Conservation (phyloP, 2,113 vertebrate species). For the Planiliza haematocheilus region DNA sequence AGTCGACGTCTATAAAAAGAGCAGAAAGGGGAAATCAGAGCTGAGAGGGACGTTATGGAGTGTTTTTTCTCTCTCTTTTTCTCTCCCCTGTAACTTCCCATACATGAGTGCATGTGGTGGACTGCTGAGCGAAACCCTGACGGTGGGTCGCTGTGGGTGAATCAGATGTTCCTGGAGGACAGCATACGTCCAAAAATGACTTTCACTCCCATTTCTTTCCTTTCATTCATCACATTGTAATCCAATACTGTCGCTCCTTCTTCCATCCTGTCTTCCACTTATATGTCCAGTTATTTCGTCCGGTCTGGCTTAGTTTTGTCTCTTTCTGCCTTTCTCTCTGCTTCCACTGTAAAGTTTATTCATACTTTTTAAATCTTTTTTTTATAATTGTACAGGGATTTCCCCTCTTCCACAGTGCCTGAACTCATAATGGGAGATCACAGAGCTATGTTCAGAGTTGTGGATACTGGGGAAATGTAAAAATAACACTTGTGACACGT, state of each 20-base stretch:
- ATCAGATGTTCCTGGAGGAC: conserved; percentile 23
- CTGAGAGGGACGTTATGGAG: conserved; percentile 3
- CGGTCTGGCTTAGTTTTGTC: not conserved
- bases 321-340: not conserved
- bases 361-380: no score
- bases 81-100: conserved; percentile 23
- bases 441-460: no score
- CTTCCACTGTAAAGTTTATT: not conserved
- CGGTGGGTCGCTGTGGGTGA: not conserved
- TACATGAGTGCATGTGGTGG: conserved; percentile 24
- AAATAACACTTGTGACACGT: no score
- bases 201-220: conserved; percentile 3
- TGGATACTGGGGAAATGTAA: no score
- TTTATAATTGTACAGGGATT: not conserved
- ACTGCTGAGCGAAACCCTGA: conserved; percentile 3
- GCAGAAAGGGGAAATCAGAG: conserved; percentile 53
- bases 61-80: conserved; percentile 21
- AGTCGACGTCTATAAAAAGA: conserved; percentile 58
- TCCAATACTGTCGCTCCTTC: not conserved
- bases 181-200: not conserved
- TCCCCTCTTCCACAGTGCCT: not conserved
- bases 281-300: not conserved
- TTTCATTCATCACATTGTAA: conserved; percentile 11
- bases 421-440: not conserved
- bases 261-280: not conserved